Percentiles rank a stretch among this genome's conserved stretches.
phyloP scores from a whole-genome alignment of 2,113 vertebrate species.

The Strix aluco region DNA sequence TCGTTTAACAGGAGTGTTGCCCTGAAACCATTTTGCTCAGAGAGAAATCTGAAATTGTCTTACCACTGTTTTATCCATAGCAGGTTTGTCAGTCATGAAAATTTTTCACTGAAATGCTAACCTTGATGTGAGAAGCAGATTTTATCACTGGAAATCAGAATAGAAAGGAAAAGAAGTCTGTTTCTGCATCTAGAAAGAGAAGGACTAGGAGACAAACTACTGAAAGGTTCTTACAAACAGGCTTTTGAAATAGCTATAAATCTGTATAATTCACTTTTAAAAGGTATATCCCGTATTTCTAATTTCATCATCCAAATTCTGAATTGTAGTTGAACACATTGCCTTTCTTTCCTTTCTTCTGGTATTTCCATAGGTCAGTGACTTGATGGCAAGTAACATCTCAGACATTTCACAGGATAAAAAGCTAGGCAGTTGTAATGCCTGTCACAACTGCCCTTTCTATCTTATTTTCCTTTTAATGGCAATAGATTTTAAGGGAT shows the following conservation, averaged over 20 bases:
- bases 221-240: background rate
- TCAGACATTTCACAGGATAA: background rate
- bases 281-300: background rate
- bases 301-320: background rate
- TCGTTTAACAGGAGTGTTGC: background rate
- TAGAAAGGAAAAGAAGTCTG: background rate
- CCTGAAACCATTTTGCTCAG: constrained; percentile 12
- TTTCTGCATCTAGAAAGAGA: background rate
- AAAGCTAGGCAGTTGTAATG: background rate
- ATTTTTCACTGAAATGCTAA: background rate
- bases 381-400: background rate
- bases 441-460: background rate
- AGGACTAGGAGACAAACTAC: background rate
- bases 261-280: background rate
- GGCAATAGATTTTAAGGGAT: background rate
- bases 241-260: background rate
- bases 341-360: background rate
- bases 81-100: background rate
- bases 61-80: background rate
- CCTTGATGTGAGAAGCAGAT: constrained; percentile 10
- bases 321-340: background rate
- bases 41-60: background rate
- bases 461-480: background rate
- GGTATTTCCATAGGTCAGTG: background rate
- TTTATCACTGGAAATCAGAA: background rate